Evolutionary conservation across 2,113 vertebrate species (phyloP).

Genomic region (Erythrolamprus reginae): DNA sequence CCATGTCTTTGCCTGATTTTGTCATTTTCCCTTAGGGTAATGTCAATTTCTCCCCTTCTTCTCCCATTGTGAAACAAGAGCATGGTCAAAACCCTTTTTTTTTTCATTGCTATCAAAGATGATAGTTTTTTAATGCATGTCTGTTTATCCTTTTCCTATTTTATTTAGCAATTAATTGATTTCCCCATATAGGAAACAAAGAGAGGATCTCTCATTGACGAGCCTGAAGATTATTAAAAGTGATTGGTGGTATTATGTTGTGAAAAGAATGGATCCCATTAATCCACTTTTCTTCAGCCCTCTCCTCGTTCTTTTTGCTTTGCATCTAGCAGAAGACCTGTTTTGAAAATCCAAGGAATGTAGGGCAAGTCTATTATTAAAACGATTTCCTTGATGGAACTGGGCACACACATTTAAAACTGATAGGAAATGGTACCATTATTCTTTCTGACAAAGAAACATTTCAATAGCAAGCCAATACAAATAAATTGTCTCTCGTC

Average conservation of each 20-base stretch:
- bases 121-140: neutral
- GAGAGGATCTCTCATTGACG: neutral
- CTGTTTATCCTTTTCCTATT: neutral
- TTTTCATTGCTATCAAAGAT: slow-evolving; percentile 41
- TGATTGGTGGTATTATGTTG: neutral
- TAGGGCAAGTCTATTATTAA: slow-evolving; percentile 45
- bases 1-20: neutral
- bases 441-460: neutral
- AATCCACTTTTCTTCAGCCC: slow-evolving; percentile 42
- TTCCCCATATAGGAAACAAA: neutral
- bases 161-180: neutral
- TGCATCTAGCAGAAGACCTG: slow-evolving; percentile 37
- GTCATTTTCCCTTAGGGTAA: neutral
- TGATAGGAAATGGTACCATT: neutral
- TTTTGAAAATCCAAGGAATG: slow-evolving; percentile 45
- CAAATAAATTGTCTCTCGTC: neutral
- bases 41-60: neutral
- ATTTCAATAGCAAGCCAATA: neutral
- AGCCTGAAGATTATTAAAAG: slow-evolving; percentile 10
- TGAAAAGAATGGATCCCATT: slow-evolving; percentile 22
- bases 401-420: slow-evolving; percentile 29
- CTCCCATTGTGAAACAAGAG: neutral
- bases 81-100: neutral
- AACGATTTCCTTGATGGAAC: slow-evolving; percentile 33
- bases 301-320: neutral